Evolutionary conservation across 1,140 invertebrate species (phyloP), one percentile per base, ranked within the genome.

Genomic region (Hyposmocoma kahamanoa): DNA sequence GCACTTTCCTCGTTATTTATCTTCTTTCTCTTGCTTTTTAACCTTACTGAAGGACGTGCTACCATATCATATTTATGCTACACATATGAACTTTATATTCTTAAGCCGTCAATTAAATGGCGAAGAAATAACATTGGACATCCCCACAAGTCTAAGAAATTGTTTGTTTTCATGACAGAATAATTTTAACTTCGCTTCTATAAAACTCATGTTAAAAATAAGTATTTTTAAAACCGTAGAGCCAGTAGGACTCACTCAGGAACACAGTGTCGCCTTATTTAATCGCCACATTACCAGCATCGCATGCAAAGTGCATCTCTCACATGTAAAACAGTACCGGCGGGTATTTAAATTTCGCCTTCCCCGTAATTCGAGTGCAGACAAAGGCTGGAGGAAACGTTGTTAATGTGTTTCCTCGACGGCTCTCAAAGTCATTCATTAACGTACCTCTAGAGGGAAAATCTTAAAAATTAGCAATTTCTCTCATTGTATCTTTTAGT

Each of bases 251-350:
- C 13, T 2, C 2, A 10, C 13, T 30, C 28, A 2, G 9, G 32
- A 3, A 36, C 1, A 34, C 32, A 34, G 3, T 34, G 72, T 72
- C 67, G 67, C 61, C 68, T 77, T 76, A 80, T 81, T 82, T 75
- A 81, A 72, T 73, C 69, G 67, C 46, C 62, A 28, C n/a, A n/a
- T n/a, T n/a, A n/a, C n/a, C n/a, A n/a, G 53, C 75, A 78, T 77
- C 74, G 76, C 71, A 76, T 77, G 72, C 78, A 81, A 84, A 82
- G 67, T 81, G 81, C 81, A 84, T 83, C 81, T 84, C 74, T 81
- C 69, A 81, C 77, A 83, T 83, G 79, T 81, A 81, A 83, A 83
- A 83, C 72, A 84, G 77, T 72, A 45, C 59, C 76, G 73, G 57
- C 67, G 69, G 79, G 73, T 75, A 80, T 84, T 83, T 81, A 83